Evolutionary conservation across 1,140 invertebrate species (phyloP), one percentile per base, ranked within the genome.

Genomic region (Reticulitermes speratus): DNA sequence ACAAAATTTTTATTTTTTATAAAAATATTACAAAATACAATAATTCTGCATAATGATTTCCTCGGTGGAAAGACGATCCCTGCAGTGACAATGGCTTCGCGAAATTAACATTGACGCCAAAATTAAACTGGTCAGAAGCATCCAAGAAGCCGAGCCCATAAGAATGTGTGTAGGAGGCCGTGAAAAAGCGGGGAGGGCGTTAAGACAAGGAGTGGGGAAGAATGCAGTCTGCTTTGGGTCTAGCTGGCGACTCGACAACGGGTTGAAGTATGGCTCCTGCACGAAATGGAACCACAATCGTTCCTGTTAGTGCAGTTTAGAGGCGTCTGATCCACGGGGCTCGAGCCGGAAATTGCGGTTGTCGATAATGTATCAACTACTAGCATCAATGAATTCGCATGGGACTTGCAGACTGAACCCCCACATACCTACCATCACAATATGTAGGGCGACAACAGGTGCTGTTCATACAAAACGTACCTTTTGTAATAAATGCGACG

Each of bases 51-150:
- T 75, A 30, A 25, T 30, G 5, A 30, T 30, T 75, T 75, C 65
- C 30, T 25, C 65, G n/a, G 65, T 75, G n/a, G 65, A 25, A 75
- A 75, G 65, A 16, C 7, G 65, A n/a, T n/a, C 65, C 65, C 25
- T 30, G 65, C 65, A 75, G n/a, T 75, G 65, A 75, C 65, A 75
- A 9, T 75, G 65, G 65, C n/a, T 75, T 75, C 65, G 65, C 65
- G 65, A 75, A 75, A 75, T 75, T 75, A 75, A 75, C 65, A 75
- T 25, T 30, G n/a, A 75, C 65, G 65, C 65, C 65, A 75, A 75
- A 75, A 75, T 75, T 75, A 75, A 75, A 75, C 65, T 75, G 65
- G 65, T 75, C 65, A 75, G 65, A 30, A 75, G 65, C 65, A 75
- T 75, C 65, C n/a, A 30, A 75, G 0, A 30, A 75, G 65, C 65